Conservation (phyloP, 1,140 invertebrate genomes). For the Grapholita molesta region DNA sequence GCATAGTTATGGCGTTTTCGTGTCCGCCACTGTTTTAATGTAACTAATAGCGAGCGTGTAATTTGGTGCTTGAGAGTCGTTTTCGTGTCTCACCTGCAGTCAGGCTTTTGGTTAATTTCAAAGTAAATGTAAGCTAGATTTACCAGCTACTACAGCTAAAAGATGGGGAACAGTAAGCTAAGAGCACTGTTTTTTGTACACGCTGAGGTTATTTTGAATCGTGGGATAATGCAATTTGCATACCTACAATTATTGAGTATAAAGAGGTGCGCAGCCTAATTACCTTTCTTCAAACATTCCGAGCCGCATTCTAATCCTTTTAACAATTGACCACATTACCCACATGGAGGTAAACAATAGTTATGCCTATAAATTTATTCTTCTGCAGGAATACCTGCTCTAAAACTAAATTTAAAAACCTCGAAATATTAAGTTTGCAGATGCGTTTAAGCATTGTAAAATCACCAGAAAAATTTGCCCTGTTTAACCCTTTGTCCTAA, state of each 20-base stretch:
- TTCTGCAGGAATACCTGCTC: no score
- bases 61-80: constrained; percentile 1
- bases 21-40: constrained; percentile 52
- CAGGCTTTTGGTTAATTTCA: not conserved
- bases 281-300: no score
- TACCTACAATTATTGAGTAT: no score
- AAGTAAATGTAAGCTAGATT: not conserved
- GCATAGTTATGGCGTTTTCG: constrained; percentile 67
- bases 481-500: not conserved
- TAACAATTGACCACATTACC: no score
- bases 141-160: not conserved
- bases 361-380: no score
- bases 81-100: not conserved
- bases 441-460: not conserved
- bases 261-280: no score
- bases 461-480: not conserved
- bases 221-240: not conserved
- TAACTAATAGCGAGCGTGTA: constrained; percentile 32
- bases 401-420: no score
- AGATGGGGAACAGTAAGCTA: not conserved
- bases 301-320: no score
- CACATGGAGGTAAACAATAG: no score
- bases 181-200: not conserved
- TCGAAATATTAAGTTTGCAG: not conserved
- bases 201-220: not conserved